Base-by-base conservation (phyloP, 2,888 invertebrate species). In the Neuroscelio doddi region DNA sequence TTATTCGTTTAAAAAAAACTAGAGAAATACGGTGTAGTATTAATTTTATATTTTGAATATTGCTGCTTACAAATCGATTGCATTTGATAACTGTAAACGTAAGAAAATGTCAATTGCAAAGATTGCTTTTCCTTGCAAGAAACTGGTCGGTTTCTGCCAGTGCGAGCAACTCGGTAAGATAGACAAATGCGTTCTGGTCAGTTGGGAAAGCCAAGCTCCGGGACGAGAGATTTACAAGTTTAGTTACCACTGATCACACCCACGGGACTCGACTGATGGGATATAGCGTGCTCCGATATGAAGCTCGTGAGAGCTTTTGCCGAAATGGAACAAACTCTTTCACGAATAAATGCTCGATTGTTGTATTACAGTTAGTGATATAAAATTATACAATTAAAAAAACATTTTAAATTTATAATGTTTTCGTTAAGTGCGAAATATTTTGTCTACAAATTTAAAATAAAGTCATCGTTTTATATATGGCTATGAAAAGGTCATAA, bases 171-270 rank as follows among this genome's bases (percentile, higher is more conserved):
- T 63, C 39, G 26, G 70, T 80, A 83, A 83, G 83, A 81, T 75
- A 82, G 83, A 83, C 82, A 78, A 82, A 84, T 83, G 82, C 76
- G 82, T 84, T 82, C 77, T 79, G 84, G 84, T 83, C 84, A 83
- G 82, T 79, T 78, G 81, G 81, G 81, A 78, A 71, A 76, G 77
- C 68, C 65, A 65, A 64, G 61, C 61, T 56, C 62, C 59, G 68
- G 70, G 68, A 64, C 71, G 77, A 71, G 79, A 84, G 84, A 84
- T 84, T 84, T 84, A 84, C 84, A 84, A 83, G 84, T 84, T 84
- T 82, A 84, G 84, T 84, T 84, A 84, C 74, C 78, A 59, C 71
- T 79, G 82, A 84, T 83, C 82, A 83, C 84, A 79, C 84, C 83
- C 84, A 46, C 70, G 84, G 83, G 84, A 83, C 61, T 66, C 58